Conservation (phyloP, 2,113 vertebrate genomes). For the Muntiacus muntjak region DNA sequence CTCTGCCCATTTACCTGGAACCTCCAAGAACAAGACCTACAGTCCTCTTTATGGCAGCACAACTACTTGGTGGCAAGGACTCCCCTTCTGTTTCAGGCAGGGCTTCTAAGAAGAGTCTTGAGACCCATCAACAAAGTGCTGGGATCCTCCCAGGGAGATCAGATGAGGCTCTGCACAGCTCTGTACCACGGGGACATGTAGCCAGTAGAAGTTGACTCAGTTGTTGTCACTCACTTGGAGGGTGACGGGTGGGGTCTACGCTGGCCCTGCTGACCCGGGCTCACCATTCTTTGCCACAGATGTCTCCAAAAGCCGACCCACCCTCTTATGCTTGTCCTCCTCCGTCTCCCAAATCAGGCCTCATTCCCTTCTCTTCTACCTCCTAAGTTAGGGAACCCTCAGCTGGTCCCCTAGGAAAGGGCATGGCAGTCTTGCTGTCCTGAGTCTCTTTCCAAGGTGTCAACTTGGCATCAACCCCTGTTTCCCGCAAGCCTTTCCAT, state of each 20-base stretch:
- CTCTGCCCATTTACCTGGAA: neutral
- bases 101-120: neutral
- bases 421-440: neutral
- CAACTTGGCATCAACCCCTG: neutral
- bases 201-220: neutral
- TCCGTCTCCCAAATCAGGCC: neutral
- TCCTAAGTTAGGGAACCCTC: neutral
- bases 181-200: neutral
- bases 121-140: neutral
- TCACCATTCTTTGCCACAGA: neutral
- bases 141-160: neutral
- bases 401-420: neutral
- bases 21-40: neutral
- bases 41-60: neutral
- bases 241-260: neutral
- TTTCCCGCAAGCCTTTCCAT: neutral
- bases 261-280: neutral
- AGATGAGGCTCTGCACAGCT: neutral
- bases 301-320: neutral
- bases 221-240: neutral
- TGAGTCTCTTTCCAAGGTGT: neutral
- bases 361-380: neutral
- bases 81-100: neutral
- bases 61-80: neutral
- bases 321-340: neutral